Percentiles rank a stretch among this genome's conserved stretches.
Evolutionary conservation across 2,797 vertebrate species (phyloP).

Genomic region (Choloepus didactylus): DNA sequence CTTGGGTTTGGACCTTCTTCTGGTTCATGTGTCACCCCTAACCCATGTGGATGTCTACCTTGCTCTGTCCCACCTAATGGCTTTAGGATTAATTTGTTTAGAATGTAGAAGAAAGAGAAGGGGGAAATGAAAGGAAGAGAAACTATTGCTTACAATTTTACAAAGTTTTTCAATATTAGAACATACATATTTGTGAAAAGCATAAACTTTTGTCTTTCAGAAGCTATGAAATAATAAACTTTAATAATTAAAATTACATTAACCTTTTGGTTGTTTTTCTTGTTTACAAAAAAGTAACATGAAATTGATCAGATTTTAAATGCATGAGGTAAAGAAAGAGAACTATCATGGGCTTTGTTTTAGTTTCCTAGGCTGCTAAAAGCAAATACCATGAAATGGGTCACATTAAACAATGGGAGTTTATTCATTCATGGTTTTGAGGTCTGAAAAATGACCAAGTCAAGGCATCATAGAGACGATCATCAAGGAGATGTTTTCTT

Average conservation of each 20-base stretch:
- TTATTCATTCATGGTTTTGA: too few relatives aligned
- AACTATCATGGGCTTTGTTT: too few relatives aligned
- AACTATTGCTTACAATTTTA: rapidly evolving
- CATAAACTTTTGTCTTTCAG: not conserved
- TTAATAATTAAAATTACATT: not conserved
- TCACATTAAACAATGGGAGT: too few relatives aligned
- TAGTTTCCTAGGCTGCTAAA: too few relatives aligned
- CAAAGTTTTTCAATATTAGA: not conserved
- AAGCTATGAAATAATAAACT: not conserved
- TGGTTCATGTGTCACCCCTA: not conserved
- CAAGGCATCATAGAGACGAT: too few relatives aligned
- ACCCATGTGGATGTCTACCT: not conserved
- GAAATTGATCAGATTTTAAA: not conserved
- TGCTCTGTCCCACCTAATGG: not conserved
- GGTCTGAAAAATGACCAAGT: too few relatives aligned
- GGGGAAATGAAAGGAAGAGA: not conserved
- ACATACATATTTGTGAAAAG: not conserved
- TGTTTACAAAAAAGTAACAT: not conserved
- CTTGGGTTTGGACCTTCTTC: too few relatives aligned
- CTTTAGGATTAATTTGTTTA: not conserved
- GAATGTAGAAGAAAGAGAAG: not conserved
- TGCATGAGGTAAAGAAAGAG: not conserved
- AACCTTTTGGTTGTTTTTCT: not conserved
- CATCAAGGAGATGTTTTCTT: too few relatives aligned
- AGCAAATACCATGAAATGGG: too few relatives aligned